Conservation (phyloP, 2,113 vertebrate genomes). For the Coptodon bakossiorum region DNA sequence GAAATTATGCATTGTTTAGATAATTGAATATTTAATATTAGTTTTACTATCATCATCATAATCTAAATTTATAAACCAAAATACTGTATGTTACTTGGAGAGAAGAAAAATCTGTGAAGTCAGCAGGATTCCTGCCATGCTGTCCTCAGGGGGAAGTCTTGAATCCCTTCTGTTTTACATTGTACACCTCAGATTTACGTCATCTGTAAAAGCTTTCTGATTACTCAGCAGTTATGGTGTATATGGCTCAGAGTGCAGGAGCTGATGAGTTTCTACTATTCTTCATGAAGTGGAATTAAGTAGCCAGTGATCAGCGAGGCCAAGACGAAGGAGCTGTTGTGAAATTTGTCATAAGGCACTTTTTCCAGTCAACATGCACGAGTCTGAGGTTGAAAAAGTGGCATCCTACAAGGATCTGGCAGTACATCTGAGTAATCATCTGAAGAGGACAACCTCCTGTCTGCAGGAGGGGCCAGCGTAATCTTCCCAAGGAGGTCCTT, state of each 20-base stretch:
- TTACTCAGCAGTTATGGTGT: background rate
- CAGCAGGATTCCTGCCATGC: background rate
- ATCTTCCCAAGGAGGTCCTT: background rate
- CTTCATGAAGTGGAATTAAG: background rate
- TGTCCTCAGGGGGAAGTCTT: background rate
- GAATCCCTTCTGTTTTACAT: background rate
- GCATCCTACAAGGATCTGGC: background rate
- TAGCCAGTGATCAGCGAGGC: background rate
- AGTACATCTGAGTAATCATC: background rate
- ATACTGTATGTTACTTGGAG: background rate
- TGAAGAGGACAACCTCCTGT: background rate
- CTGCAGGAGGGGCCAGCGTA: background rate
- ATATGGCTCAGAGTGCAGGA: background rate
- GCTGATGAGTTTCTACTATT: background rate
- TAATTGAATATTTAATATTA: background rate
- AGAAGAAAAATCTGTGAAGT: rapidly evolving
- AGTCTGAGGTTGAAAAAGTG: background rate
- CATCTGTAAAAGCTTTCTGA: background rate
- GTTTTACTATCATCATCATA: background rate
- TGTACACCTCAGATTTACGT: background rate
- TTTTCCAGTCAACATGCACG: background rate
- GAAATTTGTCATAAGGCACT: background rate
- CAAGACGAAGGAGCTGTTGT: background rate
- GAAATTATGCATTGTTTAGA: background rate
- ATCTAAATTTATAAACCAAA: background rate